Base-by-base conservation (phyloP, 2,113 vertebrate genomes). In the Marmota monax region DNA sequence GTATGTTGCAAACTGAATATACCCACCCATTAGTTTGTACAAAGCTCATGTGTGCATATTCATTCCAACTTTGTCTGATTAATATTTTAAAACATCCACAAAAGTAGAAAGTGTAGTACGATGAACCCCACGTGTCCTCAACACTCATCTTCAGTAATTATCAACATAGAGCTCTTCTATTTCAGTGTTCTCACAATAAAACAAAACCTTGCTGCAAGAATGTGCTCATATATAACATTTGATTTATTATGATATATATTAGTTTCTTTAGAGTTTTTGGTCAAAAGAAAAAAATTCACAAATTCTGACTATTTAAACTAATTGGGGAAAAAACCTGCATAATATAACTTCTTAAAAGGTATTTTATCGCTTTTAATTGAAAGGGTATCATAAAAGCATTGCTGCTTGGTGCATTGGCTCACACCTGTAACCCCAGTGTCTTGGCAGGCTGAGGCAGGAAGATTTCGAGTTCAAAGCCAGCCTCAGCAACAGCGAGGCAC, bases 321-420 rank as follows among this genome's bases (percentile, higher is more conserved):
- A 39, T 39, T 73, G 82, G 53, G 56, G 83, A 95, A 92, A 45
- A 94, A 69, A 87, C 13, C 45, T 92, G 14, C 78, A 91, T 73
- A 84, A 32, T 27, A 17, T 4, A 58, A 78, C 58, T 34, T 82
- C 69, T 90, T 90, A 17, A 58, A 92, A 88, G 48, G 48, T 53
- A 65, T 77, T 91, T 97, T 94, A 91, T 92, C 78, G 94, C 32
- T 79, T 96, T 10, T 16, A 97, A 86, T 56, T 88, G 61, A 78
- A 92, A 96, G 58, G 79, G 9, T 32, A 95, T 76, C 83, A 56
- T 65, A 74, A 78, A 87, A 90, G 51, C 16, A 63, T 51, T 17
- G 51, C 17, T 53, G 14, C 51, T 16, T 16, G 51, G 16, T 4
- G 1, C 4, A 14, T 13, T 53, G 51, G 51, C 51, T 4, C 14